A percentile compares a stretch with the other conserved stretches of the same genome.
Conservation (phyloP, 2,797 vertebrate species). For the Florisuga fusca region DNA sequence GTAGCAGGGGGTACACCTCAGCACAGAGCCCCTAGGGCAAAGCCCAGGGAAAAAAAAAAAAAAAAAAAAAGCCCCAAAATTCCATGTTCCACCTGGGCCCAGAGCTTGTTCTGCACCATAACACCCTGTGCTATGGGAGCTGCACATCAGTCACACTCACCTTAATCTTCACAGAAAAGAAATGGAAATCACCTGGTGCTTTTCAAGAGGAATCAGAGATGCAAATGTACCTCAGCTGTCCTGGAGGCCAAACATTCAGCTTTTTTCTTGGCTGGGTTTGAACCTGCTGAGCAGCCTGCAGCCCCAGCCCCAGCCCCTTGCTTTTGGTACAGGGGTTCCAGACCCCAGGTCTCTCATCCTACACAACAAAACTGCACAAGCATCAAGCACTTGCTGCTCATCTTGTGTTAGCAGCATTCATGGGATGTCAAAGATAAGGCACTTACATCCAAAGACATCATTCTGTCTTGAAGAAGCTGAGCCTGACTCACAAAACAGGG, state of each 20-base stretch:
- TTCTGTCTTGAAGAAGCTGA: not conserved
- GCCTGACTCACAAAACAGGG: accelerated
- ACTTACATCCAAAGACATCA: accelerated
- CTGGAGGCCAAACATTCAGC: not conserved
- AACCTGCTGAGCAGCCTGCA: not conserved
- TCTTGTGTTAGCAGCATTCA: not conserved
- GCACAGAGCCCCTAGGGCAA: not conserved
- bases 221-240: accelerated
- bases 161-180: not conserved
- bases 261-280: not conserved
- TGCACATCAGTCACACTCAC: not conserved
- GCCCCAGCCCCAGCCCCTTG: not conserved
- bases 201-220: not conserved
- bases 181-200: not conserved
- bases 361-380: accelerated
- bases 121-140: not conserved
- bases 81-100: not conserved
- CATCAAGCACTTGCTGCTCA: not conserved
- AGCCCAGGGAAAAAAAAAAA: too few species aligned
- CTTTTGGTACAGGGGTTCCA: accelerated
- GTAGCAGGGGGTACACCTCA: not conserved
- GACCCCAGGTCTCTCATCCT: accelerated
- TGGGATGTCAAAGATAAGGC: not conserved
- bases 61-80: too few species aligned
- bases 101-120: not conserved